Evolutionary conservation across 53 echinoderm and acorn worm species (phyloP).

Genomic region (Temnopleurus reevesii): DNA sequence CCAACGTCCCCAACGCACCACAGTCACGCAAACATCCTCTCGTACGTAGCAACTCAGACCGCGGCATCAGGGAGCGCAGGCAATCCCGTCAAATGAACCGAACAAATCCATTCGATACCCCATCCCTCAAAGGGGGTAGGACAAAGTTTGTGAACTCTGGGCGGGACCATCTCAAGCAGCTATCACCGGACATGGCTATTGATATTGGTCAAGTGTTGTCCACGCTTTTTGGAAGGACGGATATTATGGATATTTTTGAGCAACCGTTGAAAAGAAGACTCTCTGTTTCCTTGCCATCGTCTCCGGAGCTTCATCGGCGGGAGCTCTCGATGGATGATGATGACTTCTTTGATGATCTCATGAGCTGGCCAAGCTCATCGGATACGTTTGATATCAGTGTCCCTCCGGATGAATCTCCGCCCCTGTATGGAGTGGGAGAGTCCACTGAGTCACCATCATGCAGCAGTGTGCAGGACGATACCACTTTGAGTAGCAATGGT

Average conservation of each 20-base stretch:
- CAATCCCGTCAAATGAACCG: constrained; percentile 14
- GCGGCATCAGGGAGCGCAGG: constrained; percentile 58
- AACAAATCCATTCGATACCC: constrained; percentile 82
- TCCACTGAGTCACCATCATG: not conserved
- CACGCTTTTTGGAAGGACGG: constrained; percentile 28
- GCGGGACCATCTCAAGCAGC: constrained; percentile 48
- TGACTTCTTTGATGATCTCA: constrained; percentile 47
- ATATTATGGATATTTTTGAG: constrained; percentile 15
- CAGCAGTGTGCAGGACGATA: constrained; percentile 1
- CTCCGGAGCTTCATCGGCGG: constrained; percentile 48
- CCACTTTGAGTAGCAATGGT: not conserved
- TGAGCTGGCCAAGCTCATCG: constrained; percentile 55
- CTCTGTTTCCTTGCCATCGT: constrained; percentile 49
- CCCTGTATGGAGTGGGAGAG: constrained; percentile 15
- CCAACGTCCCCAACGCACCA: not conserved
- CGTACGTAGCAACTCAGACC: constrained; percentile 80
- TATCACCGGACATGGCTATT: constrained; percentile 37
- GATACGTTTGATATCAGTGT: not conserved
- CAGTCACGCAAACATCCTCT: constrained; percentile 29
- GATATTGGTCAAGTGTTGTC: constrained; percentile 44
- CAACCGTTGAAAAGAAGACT: constrained; percentile 15
- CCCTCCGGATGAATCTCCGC: constrained; percentile 5
- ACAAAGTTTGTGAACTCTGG: constrained; percentile 65
- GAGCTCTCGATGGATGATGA: constrained; percentile 41
- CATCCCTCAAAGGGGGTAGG: constrained; percentile 72